Base-by-base conservation (phyloP, 1,140 invertebrate genomes). In the Yoshiicerus persimilis region DNA sequence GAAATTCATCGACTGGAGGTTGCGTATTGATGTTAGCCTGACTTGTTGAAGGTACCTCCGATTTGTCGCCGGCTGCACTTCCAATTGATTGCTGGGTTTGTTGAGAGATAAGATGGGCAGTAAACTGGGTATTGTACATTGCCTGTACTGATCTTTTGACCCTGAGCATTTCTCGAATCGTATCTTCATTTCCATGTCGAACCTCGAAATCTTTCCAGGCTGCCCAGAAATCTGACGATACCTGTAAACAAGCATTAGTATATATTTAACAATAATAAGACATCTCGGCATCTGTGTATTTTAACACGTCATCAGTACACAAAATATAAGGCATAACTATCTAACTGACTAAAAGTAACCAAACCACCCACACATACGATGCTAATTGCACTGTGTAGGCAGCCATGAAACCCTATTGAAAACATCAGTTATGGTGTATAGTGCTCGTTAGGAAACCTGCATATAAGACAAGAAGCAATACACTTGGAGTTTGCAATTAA, bases 121-220 rank as follows among this genome's bases (percentile, higher is more conserved):
- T 91, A 66, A 91, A 90, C 93, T 98, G 97, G 8, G 97, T 98
- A 92, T 99, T 99, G 92, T 98, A 99, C 91, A 96, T 98, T 8
- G 98, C 98, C 93, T 99, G 97, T 0, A 99, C 97, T 92, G 97
- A 98, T 90, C 99, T 95, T 92, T 99, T 99, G 84, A 99, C 99
- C 92, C 99, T 94, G 89, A 99, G 93, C 98, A 99, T 99, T 94
- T 99, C 99, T 83, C 98, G 94, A 95, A 99, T 98, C 0, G 99
- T 99, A 91, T 99, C 99, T 93, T 99, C 98, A 93, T 99, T 99
- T n/a, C 99, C 99, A 93, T 99, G 98, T 77, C 97, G 95, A 47
- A 99, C 97, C 94, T 99, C 99, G 94, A 99, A 99, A 91, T 99
- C 98, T 93, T 99, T 99, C 99, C 99, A 99, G 9, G 97, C 97